These are phyloP conservation scores for Drosophila burlai DNA, from an alignment of 1,140 invertebrate genomes.

Conservation along the genomic window DNA sequence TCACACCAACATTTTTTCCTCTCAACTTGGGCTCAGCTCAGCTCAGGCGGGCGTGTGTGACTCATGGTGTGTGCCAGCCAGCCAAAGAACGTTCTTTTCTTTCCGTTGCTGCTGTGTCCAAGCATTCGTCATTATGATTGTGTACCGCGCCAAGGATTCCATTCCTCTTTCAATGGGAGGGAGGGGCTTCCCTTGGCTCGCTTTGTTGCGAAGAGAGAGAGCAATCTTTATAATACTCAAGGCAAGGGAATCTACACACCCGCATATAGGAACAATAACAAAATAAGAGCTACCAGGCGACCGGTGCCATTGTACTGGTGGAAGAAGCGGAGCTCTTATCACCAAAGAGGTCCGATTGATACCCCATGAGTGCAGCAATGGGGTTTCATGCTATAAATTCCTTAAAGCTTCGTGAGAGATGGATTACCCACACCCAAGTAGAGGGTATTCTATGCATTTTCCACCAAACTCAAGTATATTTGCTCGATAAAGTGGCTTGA, in stretches of 20 bases:
- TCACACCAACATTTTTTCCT: conserved; percentile 19
- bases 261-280: conserved; percentile 20
- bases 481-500: neutral
- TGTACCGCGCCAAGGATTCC: conserved; percentile 26
- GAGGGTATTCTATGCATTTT: neutral
- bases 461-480: neutral
- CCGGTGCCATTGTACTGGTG: conserved; percentile 9
- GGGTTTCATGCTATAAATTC: neutral
- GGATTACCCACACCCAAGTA: neutral
- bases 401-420: neutral
- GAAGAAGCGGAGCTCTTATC: conserved; percentile 26
- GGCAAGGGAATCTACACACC: conserved; percentile 21
- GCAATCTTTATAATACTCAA: conserved; percentile 22
- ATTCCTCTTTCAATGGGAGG: conserved; percentile 15
- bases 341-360: conserved; percentile 6
- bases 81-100: conserved; percentile 39
- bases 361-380: neutral
- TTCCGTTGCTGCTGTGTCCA: conserved; percentile 24
- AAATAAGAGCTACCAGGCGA: conserved; percentile 2
- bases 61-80: conserved; percentile 29
- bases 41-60: conserved; percentile 49
- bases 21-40: conserved; percentile 25
- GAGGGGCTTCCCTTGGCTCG: conserved; percentile 14
- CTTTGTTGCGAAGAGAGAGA: conserved; percentile 8
- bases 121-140: conserved; percentile 64